phyloP scores from a whole-genome alignment of 2,797 vertebrate genomes.

The Sphaeramia orbicularis region DNA sequence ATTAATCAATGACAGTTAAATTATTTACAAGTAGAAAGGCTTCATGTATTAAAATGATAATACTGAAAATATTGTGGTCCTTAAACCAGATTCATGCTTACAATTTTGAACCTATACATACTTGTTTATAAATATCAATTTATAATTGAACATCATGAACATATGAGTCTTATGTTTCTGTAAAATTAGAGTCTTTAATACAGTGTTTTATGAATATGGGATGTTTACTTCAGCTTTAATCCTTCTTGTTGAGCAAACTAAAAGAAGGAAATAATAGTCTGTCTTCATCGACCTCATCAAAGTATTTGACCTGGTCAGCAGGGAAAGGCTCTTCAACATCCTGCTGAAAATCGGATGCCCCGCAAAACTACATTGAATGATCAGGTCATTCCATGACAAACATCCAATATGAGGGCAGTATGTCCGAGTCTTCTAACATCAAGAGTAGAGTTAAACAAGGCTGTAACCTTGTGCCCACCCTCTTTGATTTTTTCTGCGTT shows the following conservation, averaged over 20 bases:
- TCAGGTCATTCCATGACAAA: no score
- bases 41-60: background rate
- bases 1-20: background rate
- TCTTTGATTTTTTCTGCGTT: no score
- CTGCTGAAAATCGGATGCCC: no score
- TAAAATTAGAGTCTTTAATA: no score
- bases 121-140: slow-evolving; percentile 8
- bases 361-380: no score
- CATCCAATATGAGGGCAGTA: no score
- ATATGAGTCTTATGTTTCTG: background rate
- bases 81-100: slow-evolving; percentile 7
- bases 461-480: no score
- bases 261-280: background rate
- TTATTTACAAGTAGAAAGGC: slow-evolving; percentile 9
- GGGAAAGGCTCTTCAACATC: no score
- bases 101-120: background rate
- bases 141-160: slow-evolving; percentile 14
- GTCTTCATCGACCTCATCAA: no score
- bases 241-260: background rate
- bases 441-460: no score
- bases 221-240: background rate
- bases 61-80: background rate
- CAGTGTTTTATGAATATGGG: background rate
- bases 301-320: no score
- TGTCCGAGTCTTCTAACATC: no score